A percentile compares a stretch with the other conserved stretches of the same genome.
phyloP scores from a whole-genome alignment of 2,888 invertebrate species.

The Phalera bucephala region DNA sequence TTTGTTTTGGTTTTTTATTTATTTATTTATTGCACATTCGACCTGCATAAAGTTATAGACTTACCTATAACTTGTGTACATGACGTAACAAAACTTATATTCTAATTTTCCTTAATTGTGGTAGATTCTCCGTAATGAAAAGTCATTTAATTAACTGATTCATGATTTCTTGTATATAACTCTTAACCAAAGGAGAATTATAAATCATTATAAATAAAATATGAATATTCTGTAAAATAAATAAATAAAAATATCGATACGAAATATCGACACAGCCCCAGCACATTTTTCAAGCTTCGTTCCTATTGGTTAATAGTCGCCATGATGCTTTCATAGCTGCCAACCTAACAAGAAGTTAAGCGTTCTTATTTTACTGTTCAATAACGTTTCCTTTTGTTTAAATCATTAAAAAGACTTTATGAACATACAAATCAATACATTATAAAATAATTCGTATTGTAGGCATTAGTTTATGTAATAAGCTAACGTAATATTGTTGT shows the following conservation, averaged over 20 bases:
- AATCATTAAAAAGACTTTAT: background rate
- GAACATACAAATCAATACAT: constrained; percentile 5
- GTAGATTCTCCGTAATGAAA: no score
- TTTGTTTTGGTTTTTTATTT: no score
- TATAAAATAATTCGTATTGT: constrained; percentile 5
- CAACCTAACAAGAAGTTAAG: constrained; percentile 43
- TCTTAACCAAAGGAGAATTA: no score
- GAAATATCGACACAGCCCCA: constrained; percentile 35
- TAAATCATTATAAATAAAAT: background rate
- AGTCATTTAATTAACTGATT: no score
- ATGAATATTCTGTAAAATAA: background rate
- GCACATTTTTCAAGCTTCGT: constrained; percentile 26
- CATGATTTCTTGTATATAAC: no score
- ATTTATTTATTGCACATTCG: no score
- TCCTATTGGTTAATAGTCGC: constrained; percentile 56
- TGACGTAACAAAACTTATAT: no score
- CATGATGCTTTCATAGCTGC: constrained; percentile 40
- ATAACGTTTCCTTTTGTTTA: constrained; percentile 5
- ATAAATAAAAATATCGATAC: constrained; percentile 25
- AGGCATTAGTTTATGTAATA: background rate
- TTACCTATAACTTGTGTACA: no score
- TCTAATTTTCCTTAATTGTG: no score
- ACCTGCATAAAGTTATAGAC: no score
- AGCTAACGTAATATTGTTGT: background rate
- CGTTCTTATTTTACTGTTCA: constrained; percentile 29